These are phyloP conservation scores for Nowickia ferox DNA, from an alignment of 2,888 invertebrate genomes.

Conservation along the genomic window DNA sequence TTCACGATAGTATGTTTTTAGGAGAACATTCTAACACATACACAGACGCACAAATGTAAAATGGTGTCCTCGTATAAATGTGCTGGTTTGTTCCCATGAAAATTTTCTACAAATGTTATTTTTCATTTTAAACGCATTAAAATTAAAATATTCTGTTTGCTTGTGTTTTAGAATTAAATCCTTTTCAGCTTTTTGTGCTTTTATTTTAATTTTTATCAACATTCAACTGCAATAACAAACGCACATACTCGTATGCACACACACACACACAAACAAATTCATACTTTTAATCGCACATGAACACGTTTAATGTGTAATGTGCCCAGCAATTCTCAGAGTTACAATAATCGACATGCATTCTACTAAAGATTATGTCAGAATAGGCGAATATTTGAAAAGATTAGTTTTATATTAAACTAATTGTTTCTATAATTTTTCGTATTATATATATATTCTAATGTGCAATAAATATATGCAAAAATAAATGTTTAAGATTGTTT, in stretches of 20 bases:
- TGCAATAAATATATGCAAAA: too few species aligned
- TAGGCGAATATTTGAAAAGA: too few species aligned
- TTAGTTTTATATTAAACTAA: too few species aligned
- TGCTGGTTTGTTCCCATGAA: constrained; percentile 40
- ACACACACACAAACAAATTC: too few species aligned
- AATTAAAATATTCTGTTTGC: constrained; percentile 59
- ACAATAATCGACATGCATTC: neutral
- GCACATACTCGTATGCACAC: neutral
- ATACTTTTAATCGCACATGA: neutral
- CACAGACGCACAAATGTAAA: too few species aligned
- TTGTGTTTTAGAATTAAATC: constrained; percentile 59
- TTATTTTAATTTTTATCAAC: constrained; percentile 33
- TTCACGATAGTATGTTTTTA: too few species aligned
- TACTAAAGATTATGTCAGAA: too few species aligned
- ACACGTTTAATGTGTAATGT: neutral
- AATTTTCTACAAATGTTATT: constrained; percentile 41
- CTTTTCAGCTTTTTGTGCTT: constrained; percentile 19
- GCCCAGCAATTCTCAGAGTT: neutral
- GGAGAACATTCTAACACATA: too few species aligned
- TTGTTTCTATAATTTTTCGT: too few species aligned
- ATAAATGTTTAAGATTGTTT: too few species aligned
- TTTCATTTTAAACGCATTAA: constrained; percentile 57
- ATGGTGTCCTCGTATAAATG: neutral
- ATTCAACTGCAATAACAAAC: constrained; percentile 30
- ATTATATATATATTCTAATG: too few species aligned